Base-by-base conservation (phyloP, 2,888 invertebrate species). In the Fragum whitleyi region DNA sequence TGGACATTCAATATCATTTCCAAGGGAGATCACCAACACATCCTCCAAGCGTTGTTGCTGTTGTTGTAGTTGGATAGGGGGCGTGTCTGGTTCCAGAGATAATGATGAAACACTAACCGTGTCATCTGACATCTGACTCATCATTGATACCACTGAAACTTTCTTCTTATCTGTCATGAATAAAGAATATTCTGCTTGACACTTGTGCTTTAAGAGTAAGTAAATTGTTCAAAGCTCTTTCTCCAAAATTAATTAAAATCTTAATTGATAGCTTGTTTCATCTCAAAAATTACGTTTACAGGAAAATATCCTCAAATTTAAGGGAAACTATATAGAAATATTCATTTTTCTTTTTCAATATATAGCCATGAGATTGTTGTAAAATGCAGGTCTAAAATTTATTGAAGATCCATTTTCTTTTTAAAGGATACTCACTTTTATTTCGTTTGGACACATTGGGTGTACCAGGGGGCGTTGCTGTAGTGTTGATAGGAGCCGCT, bases 1-100 rank as follows among this genome's bases (percentile, higher is more conserved):
- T 21, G 96, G 95, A 86, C 95, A 96, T 86, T 96, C 96, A 51
- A 95, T 95, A 32, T 95, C 95, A 21, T 91, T 90, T 19, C 92
- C 93, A 73, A 97, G 95, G 26, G 96, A 96, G 89, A 97, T 96
- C 55, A 97, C 95, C 28, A 97, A 94, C n/a, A 97, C 96, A 57
- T 94, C 92, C 39, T 92, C 91, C 7, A 83, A 65, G 32, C 75
- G 78, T 47, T 47, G 47, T 47, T 47, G 47, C 14, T 47, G 47
- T 47, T 47, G 47, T 47, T 47, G 39, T 14, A 9, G 47, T 68
- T 74, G 78, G 47, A 70, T 68, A 19, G 79, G 76, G 39, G 75
- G 80, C 6, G 76, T 39, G 23, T 78, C 82, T 0, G 76, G 39
- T 26, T 82, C 85, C 28, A 81, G 3, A 23, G 78, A 71, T 14